Evolutionary conservation across 2,797 vertebrate genomes (phyloP).

Genomic region (Scyliorhinus canicula): DNA sequence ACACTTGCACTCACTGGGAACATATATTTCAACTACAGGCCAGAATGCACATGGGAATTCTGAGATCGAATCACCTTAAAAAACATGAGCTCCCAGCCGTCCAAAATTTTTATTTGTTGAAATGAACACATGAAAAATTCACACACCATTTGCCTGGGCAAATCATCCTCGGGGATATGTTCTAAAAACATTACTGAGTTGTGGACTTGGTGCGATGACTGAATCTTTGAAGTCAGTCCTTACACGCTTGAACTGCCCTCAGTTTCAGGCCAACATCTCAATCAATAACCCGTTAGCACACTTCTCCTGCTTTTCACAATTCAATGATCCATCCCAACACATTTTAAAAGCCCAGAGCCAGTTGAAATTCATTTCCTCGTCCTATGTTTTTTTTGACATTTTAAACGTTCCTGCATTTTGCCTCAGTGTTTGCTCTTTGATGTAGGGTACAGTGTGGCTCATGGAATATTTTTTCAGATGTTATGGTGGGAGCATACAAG

Average conservation of each 20-base stretch:
- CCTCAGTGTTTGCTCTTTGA: neutral
- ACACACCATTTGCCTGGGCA: neutral
- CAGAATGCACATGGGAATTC: neutral
- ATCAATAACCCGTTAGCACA: neutral
- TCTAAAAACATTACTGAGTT: slow-evolving; percentile 9
- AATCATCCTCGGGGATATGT: neutral
- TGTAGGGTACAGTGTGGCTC: neutral
- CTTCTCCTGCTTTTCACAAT: neutral
- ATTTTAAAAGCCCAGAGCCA: neutral
- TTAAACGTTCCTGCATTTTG: neutral
- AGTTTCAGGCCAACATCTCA: slow-evolving; percentile 17
- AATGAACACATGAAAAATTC: slow-evolving; percentile 28
- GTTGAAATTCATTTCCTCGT: neutral
- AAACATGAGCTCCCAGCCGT: neutral
- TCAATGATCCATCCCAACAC: neutral
- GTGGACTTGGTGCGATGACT: neutral
- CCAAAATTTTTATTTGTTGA: slow-evolving; percentile 1
- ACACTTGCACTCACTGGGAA: neutral
- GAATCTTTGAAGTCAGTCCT: neutral
- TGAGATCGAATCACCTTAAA: neutral
- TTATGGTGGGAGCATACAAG: neutral
- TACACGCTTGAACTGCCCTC: neutral
- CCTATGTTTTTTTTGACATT: neutral
- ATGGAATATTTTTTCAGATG: neutral
- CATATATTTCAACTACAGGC: neutral